Conservation (phyloP, 2,888 invertebrate species). For the Hyppa rectilinea region DNA sequence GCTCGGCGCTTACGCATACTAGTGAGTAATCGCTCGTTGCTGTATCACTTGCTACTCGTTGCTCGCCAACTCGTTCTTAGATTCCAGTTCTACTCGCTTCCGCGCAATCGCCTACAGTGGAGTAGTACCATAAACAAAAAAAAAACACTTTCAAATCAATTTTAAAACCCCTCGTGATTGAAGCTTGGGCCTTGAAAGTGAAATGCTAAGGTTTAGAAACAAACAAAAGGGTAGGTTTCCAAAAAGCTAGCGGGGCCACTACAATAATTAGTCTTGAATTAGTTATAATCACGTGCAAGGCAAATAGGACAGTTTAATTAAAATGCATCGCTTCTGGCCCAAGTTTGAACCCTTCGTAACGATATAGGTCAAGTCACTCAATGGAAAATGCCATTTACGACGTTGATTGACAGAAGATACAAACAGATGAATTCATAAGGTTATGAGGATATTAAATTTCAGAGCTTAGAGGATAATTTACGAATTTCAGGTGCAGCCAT, state of each 20-base stretch:
- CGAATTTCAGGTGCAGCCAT: neutral
- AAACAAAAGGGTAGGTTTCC: neutral
- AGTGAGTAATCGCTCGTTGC: neutral
- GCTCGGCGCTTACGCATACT: no score
- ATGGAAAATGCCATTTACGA: neutral
- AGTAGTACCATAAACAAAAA: neutral
- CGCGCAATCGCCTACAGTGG: neutral
- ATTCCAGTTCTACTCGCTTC: neutral
- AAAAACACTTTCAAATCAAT: neutral
- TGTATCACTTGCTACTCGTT: neutral
- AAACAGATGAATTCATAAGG: no score
- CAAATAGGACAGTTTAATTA: neutral
- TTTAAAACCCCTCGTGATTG: neutral
- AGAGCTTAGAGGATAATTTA: neutral
- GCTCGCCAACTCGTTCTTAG: neutral
- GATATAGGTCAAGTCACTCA: slow-evolving; percentile 1
- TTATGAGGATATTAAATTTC: neutral
- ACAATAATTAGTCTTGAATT: slow-evolving; percentile 6
- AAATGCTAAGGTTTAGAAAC: neutral
- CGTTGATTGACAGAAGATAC: neutral
- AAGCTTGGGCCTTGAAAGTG: neutral
- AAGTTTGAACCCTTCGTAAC: neutral
- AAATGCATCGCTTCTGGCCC: slow-evolving; percentile 1
- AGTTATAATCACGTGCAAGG: slow-evolving; percentile 4
- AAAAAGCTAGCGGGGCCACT: neutral